A percentile compares a stretch with the other conserved stretches of the same genome.
phyloP scores from a whole-genome alignment of 2,797 vertebrate genomes.

The Florisuga fusca region DNA sequence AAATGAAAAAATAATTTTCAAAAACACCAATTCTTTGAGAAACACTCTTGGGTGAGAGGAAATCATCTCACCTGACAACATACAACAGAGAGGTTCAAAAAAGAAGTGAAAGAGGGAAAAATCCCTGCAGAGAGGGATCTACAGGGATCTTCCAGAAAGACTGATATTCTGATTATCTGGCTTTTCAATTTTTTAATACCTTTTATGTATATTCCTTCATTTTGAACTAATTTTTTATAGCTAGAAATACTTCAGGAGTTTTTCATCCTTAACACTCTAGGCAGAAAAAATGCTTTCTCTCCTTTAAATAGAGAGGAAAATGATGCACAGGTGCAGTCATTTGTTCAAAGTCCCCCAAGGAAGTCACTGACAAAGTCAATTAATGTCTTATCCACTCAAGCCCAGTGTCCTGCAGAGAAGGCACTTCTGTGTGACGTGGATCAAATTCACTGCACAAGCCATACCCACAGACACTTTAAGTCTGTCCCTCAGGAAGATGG shows the following conservation, averaged over 20 bases:
- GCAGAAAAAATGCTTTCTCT: neutral
- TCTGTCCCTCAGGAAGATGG: neutral
- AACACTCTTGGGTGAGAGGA: neutral
- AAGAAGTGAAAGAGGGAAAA: neutral
- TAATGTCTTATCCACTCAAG: neutral
- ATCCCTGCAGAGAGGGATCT: accelerated
- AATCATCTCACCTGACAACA: neutral
- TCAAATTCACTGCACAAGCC: neutral
- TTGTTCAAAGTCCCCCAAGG: slow-evolving; percentile 44
- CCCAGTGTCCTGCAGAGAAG: neutral
- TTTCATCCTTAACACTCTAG: neutral
- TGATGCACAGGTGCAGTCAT: slow-evolving; percentile 52
- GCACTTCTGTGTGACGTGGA: neutral
- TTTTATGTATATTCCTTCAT: neutral
- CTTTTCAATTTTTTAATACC: neutral
- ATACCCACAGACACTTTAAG: neutral
- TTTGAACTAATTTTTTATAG: neutral
- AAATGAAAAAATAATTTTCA: neutral
- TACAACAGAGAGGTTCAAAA: neutral
- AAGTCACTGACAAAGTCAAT: slow-evolving; percentile 57
- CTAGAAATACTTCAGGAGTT: neutral
- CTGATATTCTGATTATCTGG: neutral
- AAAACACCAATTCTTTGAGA: accelerated
- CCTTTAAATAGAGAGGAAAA: slow-evolving; percentile 36
- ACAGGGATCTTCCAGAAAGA: neutral